phyloP scores from a whole-genome alignment of 2,113 vertebrate species.

The Helogale parvula region DNA sequence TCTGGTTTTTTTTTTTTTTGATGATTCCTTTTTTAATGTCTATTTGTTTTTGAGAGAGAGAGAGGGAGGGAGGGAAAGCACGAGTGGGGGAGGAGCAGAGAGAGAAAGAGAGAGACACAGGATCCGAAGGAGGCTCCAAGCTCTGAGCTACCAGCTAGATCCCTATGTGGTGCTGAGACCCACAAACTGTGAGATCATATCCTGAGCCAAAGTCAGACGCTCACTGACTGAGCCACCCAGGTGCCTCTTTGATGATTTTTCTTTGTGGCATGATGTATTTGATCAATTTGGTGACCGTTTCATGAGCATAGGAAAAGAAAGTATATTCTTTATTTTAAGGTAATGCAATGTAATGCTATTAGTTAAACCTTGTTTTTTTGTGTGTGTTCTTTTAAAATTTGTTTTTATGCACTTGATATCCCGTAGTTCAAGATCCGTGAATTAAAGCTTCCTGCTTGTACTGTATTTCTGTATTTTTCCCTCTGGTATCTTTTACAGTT shows the following conservation, averaged over 20 bases:
- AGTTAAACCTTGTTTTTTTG: background rate
- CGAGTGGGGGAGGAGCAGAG: too few species aligned
- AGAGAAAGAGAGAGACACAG: too few species aligned
- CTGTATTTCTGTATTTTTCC: background rate
- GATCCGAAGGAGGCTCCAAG: too few species aligned
- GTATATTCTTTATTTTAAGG: conserved; percentile 1
- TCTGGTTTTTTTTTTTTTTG: background rate
- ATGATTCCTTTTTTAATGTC: background rate
- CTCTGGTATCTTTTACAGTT: background rate
- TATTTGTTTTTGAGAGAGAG: too few species aligned
- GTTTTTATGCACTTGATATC: conserved; percentile 24
- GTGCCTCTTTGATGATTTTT: background rate
- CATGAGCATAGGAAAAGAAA: background rate
- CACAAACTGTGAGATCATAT: too few species aligned
- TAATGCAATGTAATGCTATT: background rate
- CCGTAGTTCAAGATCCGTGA: background rate
- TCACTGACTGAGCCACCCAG: too few species aligned
- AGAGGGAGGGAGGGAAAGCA: too few species aligned
- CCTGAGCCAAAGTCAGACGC: too few species aligned
- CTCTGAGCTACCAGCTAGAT: too few species aligned
- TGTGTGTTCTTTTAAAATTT: background rate
- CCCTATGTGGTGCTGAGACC: too few species aligned
- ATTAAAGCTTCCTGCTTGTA: background rate
- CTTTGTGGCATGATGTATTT: background rate
- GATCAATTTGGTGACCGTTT: background rate